Base-by-base conservation (phyloP, 2,888 invertebrate species). In the Oegoconia quadripuncta region DNA sequence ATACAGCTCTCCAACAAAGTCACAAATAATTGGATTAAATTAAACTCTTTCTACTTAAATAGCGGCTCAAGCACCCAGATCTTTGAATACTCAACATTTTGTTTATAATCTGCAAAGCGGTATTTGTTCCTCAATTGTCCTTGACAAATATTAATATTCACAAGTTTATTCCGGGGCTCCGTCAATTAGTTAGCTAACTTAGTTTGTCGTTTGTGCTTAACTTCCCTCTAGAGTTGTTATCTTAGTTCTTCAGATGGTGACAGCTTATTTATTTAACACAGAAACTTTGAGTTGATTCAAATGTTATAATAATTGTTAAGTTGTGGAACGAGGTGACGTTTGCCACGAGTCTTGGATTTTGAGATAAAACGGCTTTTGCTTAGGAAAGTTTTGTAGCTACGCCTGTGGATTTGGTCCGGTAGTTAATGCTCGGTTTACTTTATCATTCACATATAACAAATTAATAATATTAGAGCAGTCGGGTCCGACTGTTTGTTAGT, bases 181-280 rank as follows among this genome's bases (percentile, higher is more conserved):
- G 62, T 66, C 71, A 69, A 72, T 74, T 71, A 72, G 67, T 59
- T 51, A 47, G 50, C 48, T 64, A 68, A 74, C 70, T 71, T 60
- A 66, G 64, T 70, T 69, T 63, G 63, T 54, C 66, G 59, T 62
- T 70, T 58, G 55, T 52, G 39, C 42, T 49, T 54, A 54, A 56
- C 41, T 41, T 34, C 37, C 50, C 54, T 46, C 41, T 41, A 44
- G 52, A 52, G 47, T 51, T 71, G 74, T 74, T 77, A 77, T 78
- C 77, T 72, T 67, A 74, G 69, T 74, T 71, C 74, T 75, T 76
- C 78, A 79, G 78, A 64, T 66, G 64, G 52, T 31, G 50, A 45
- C 46, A 48, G 60, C 59, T 70, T 71, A 70, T 74, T 74, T 74
- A 72, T 67, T 67, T 59, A 67, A 59, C 60, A 59, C 57, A 52